Conservation (phyloP, 35 echinoderm and acorn worm species). For the Eucidaris tribuloides region DNA sequence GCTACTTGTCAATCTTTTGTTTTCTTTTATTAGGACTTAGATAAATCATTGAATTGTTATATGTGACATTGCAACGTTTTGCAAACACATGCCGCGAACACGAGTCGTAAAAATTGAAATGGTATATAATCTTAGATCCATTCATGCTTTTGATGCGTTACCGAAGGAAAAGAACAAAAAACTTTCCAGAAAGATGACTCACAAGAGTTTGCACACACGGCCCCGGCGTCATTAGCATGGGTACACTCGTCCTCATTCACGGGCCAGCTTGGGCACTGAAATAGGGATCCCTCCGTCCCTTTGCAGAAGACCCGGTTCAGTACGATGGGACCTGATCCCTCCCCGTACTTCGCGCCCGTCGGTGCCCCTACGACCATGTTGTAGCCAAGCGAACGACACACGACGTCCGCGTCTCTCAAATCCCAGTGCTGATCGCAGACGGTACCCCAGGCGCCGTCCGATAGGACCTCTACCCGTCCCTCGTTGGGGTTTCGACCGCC, state of each 20-base stretch:
- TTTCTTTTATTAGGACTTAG: too few species aligned
- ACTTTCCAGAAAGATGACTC: too few species aligned
- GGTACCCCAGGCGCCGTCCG: slow-evolving; percentile 29
- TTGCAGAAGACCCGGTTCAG: slow-evolving; percentile 12
- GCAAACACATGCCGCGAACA: too few species aligned
- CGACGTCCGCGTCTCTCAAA: slow-evolving; percentile 13
- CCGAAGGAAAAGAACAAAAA: too few species aligned
- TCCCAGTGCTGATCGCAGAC: slow-evolving; percentile 49
- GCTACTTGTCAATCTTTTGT: too few species aligned
- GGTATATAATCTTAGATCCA: too few species aligned
- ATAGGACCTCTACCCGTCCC: slow-evolving; percentile 30
- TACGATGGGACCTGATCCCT: background rate
- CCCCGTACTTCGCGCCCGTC: background rate
- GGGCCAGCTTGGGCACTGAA: background rate
- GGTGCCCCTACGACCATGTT: background rate
- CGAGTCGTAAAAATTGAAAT: too few species aligned
- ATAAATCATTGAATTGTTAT: too few species aligned
- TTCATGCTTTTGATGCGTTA: too few species aligned
- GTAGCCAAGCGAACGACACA: slow-evolving; percentile 31
- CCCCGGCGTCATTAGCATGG: background rate
- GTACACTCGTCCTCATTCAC: slow-evolving; percentile 14
- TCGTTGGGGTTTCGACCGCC: background rate
- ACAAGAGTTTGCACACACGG: too few species aligned
- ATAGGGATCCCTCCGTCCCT: background rate
- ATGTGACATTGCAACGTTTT: too few species aligned